phyloP scores from a whole-genome alignment of 2,113 vertebrate genomes.

The Aramus guarauna region DNA sequence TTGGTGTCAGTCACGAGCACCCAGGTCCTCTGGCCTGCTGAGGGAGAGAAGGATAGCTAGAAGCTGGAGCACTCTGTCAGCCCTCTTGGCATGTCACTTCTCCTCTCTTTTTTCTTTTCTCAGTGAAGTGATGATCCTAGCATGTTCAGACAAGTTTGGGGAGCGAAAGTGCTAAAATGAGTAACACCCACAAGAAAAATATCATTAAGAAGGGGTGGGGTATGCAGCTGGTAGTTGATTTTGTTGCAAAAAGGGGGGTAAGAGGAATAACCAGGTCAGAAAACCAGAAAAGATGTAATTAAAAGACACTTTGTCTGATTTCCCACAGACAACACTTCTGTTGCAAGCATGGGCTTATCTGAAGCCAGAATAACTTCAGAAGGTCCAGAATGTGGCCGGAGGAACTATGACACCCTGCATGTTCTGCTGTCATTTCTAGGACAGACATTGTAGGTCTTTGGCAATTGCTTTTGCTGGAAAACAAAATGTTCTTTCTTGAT shows the following conservation, averaged over 20 bases:
- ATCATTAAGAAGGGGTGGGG: background rate
- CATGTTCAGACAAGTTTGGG: background rate
- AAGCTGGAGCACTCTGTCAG: background rate
- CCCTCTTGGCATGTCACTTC: background rate
- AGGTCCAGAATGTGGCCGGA: background rate
- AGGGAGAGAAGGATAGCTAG: background rate
- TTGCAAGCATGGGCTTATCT: background rate
- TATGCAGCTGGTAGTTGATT: background rate
- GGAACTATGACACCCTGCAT: background rate
- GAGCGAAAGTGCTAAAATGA: background rate
- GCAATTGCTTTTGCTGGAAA: background rate
- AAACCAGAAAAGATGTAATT: background rate
- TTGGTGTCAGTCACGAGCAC: background rate
- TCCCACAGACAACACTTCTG: accelerated
- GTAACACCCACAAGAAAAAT: background rate
- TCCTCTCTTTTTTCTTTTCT: background rate
- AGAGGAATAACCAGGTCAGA: background rate
- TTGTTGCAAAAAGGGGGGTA: background rate
- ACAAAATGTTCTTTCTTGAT: background rate
- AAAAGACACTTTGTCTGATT: background rate
- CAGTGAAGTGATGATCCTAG: background rate
- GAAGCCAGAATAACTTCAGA: background rate
- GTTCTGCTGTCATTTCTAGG: background rate
- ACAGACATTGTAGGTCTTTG: background rate
- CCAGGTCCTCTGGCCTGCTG: background rate